These are phyloP conservation scores for Halcyon chelicuti DNA, from an alignment of 2,797 vertebrate species.

Conservation along the genomic window DNA sequence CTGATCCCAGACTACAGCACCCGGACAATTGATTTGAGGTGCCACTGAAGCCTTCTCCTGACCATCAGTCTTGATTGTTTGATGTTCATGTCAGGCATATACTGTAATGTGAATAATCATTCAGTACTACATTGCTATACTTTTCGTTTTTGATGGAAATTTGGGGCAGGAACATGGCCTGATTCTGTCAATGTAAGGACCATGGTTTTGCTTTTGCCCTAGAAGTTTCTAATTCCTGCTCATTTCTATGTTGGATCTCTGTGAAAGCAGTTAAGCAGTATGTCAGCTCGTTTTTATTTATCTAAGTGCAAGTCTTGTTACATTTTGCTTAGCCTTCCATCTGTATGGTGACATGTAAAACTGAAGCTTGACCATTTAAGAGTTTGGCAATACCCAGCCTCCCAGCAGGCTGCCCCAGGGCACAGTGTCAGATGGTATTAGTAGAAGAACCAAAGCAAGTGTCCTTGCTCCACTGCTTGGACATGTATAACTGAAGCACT, in stretches of 20 bases:
- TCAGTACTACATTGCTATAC: neutral
- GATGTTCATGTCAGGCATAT: neutral
- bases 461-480: neutral
- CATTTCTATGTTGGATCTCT: neutral
- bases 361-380: constrained; percentile 49
- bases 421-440: constrained; percentile 30
- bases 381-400: neutral
- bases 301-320: neutral
- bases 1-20: neutral
- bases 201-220: constrained; percentile 17
- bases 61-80: neutral
- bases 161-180: neutral
- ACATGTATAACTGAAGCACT: neutral
- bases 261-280: constrained; percentile 6
- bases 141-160: constrained; percentile 8
- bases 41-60: neutral
- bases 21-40: neutral
- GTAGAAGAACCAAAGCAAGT: neutral
- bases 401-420: constrained; percentile 21
- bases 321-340: constrained; percentile 16
- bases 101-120: neutral
- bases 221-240: constrained; percentile 23
- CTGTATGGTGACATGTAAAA: constrained; percentile 9
- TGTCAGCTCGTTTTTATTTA: constrained; percentile 57
- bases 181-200: constrained; percentile 39